Percentiles rank a stretch among this genome's conserved stretches.
These are phyloP conservation scores for Sarcophaga rosellei DNA, from an alignment of 2,888 invertebrate species.

Conservation along the genomic window DNA sequence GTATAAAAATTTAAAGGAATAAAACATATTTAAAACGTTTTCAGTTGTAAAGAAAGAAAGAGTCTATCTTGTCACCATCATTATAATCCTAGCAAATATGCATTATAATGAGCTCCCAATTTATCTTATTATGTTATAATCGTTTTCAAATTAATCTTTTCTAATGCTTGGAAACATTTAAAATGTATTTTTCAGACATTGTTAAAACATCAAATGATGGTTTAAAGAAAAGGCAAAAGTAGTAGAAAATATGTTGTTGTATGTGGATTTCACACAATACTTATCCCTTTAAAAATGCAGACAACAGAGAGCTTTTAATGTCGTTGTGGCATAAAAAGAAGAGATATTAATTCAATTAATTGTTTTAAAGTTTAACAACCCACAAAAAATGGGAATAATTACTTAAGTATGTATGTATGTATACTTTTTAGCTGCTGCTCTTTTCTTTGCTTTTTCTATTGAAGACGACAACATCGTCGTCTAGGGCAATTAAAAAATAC, in stretches of 20 bases:
- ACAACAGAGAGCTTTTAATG: background rate
- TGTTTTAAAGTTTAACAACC: background rate
- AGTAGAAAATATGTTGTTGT: too few relatives aligned
- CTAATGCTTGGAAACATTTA: background rate
- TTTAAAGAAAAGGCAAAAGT: too few relatives aligned
- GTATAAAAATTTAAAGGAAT: too few relatives aligned
- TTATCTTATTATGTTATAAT: background rate
- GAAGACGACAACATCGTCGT: background rate
- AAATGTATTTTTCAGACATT: background rate
- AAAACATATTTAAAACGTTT: too few relatives aligned
- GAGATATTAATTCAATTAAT: background rate
- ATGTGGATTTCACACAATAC: too few relatives aligned
- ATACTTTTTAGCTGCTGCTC: background rate
- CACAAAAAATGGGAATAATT: background rate
- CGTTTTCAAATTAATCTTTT: background rate
- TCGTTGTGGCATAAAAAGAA: background rate
- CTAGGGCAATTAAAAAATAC: too few relatives aligned
- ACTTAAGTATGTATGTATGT: background rate
- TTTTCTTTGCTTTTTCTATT: background rate
- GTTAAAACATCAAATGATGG: background rate
- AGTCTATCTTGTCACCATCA: too few relatives aligned
- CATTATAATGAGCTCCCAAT: background rate
- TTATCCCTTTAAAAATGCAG: too few relatives aligned
- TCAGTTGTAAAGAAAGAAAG: too few relatives aligned
- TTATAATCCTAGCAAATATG: background rate